Evolutionary conservation across 2,888 invertebrate genomes (phyloP), one percentile per base, ranked within the genome.

Genomic region (Rhimphoctona megacephalus): DNA sequence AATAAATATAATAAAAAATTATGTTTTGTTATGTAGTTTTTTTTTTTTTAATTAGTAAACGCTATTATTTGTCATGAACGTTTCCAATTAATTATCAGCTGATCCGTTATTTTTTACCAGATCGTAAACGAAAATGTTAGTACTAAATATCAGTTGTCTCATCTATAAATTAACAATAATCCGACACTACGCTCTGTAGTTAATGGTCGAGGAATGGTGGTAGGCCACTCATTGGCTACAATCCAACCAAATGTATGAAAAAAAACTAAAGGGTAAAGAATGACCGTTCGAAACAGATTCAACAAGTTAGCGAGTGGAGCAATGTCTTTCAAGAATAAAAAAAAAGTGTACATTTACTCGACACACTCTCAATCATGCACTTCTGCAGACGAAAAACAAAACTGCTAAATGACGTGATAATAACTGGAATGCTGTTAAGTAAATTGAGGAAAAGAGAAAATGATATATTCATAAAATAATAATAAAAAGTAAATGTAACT

Each of bases 271-370:
- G n/a, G 30, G 30, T n/a, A 74, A 81, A 73, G 81, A 81, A 73
- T 49, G 66, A 66, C 52, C 64, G 46, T 54, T 74, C 66, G 66
- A 66, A 81, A 81, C 25, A 30, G 73, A 81, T 30, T 81, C 81
- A 81, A 81, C 81, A 81, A 81, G 81, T 81, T 54, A 66, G 81
- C 25, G 25, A 73, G 73, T 52, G 19, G 73, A n/a, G 39, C n/a
- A 67, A 79, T 69, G 39, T 39, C 66, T 54, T 25, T 79, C 30
- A 25, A 22, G 69, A 43, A 72, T 64, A 33, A 25, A 72, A 72
- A 66, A 25, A 77, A 72, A 36, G 64, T 61, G 46, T 36, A 19
- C 22, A 70, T 80, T 80, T 46, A 14, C 61, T 72, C 36, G 43
- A 67, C 17, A 70, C 57, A 43, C 22, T n/a, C 39, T 74, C 43